Conservation (phyloP, 1,140 invertebrate species). For the Microplitis mediator region DNA sequence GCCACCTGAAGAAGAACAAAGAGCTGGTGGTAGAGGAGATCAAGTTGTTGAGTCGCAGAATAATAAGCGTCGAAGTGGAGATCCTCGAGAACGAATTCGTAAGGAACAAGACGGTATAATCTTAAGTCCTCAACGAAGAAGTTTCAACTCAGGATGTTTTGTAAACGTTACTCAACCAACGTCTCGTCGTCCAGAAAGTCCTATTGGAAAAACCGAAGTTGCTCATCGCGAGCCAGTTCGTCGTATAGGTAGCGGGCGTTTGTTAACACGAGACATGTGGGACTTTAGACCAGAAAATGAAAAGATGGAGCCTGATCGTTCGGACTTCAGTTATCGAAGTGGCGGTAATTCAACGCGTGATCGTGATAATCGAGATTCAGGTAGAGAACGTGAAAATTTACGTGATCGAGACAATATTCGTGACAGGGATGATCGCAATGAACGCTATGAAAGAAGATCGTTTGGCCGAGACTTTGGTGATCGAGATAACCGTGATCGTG, state of each 20-base stretch:
- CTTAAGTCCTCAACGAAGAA: slow-evolving; percentile 79
- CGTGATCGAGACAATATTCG: slow-evolving; percentile 38
- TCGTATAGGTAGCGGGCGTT: slow-evolving; percentile 79
- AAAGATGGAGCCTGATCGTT: slow-evolving; percentile 51
- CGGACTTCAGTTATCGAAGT: slow-evolving; percentile 53
- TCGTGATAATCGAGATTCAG: slow-evolving; percentile 49
- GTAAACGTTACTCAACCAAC: slow-evolving; percentile 63
- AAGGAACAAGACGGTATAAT: slow-evolving; percentile 85
- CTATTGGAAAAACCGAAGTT: slow-evolving; percentile 61
- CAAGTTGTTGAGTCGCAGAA: slow-evolving; percentile 39
- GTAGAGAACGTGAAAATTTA: slow-evolving; percentile 35
- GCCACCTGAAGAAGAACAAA: slow-evolving; percentile 65
- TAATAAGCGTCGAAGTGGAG: slow-evolving; percentile 68
- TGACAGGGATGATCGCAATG: slow-evolving; percentile 42
- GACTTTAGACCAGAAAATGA: slow-evolving; percentile 59
- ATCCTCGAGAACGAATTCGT: slow-evolving; percentile 78
- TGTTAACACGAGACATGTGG: slow-evolving; percentile 73
- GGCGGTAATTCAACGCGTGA: slow-evolving; percentile 46
- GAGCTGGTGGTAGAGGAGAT: slow-evolving; percentile 55
- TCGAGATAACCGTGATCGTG: slow-evolving; percentile 41
- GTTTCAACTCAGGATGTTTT: slow-evolving; percentile 83
- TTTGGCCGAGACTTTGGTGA: slow-evolving; percentile 63
- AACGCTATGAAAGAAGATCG: slow-evolving; percentile 64
- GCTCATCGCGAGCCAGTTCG: slow-evolving; percentile 63
- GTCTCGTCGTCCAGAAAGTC: slow-evolving; percentile 62